A percentile compares a stretch with the other conserved stretches of the same genome.
Evolutionary conservation across 1,140 invertebrate genomes (phyloP).

Genomic region (Glomeris maerens): DNA sequence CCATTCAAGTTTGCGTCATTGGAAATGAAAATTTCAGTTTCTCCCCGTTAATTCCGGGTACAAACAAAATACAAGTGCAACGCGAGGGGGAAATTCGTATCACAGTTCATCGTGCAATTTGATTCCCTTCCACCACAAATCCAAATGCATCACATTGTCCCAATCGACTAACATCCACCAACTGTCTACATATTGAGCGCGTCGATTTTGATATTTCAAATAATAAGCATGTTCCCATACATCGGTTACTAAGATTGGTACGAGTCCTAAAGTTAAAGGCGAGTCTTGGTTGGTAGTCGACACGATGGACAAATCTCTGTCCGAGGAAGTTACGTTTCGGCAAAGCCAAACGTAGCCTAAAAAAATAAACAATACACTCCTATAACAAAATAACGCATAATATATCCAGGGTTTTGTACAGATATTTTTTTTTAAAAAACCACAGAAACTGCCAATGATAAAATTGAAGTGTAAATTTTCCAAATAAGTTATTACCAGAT

Average conservation of each 20-base stretch:
- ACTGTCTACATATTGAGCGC: constrained; percentile 24
- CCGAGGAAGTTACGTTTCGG: constrained; percentile 15
- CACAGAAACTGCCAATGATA: too few species aligned
- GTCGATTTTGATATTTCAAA: constrained; percentile 26
- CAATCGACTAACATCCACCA: constrained; percentile 29
- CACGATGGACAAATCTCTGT: constrained; percentile 19
- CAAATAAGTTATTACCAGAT: constrained; percentile 25
- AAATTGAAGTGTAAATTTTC: too few species aligned
- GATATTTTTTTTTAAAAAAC: too few species aligned
- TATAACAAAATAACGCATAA: neutral
- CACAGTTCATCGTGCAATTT: constrained; percentile 8
- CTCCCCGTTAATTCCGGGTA: too few species aligned
- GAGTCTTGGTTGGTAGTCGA: constrained; percentile 27
- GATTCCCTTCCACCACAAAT: constrained; percentile 7
- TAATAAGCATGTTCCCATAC: constrained; percentile 32
- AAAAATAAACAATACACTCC: constrained; percentile 9
- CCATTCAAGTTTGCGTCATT: too few species aligned
- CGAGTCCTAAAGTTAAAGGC: constrained; percentile 22
- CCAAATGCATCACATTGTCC: constrained; percentile 20
- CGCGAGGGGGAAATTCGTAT: too few species aligned
- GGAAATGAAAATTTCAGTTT: too few species aligned
- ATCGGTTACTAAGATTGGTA: constrained; percentile 25
- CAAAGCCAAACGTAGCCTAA: constrained; percentile 27
- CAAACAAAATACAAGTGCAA: too few species aligned
- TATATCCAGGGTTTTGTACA: too few species aligned